Evolutionary conservation across 2,113 vertebrate genomes (phyloP), one percentile per base, ranked within the genome.

Genomic region (Oreochromis aureus): DNA sequence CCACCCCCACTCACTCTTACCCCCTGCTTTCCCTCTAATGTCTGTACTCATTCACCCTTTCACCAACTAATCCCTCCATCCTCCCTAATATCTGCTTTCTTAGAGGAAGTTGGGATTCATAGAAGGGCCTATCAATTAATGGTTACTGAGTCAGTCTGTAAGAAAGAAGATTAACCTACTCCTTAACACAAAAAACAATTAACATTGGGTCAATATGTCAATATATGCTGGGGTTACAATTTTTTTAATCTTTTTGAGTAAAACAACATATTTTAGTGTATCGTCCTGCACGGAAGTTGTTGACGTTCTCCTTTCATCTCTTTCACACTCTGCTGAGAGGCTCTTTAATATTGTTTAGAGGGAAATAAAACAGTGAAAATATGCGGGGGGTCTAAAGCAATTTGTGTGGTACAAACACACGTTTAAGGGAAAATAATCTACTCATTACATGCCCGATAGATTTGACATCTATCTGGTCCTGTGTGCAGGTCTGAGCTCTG

Each of bases 31-130:
- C 61, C 82, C 85, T 88, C 90, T 81, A 54, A 91, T 88, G 87
- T 91, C 79, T 93, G 90, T 69, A 93, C 89, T 91, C 84, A 66
- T 94, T 93, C 89, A 94, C 84, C 92, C 90, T 87, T 81, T 91
- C 87, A 54, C 86, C 83, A 89, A 56, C 83, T 92, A 93, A 92
- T 89, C 89, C 86, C 30, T 88, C 87, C 90, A 90, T 90, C 91
- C 92, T 93, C 83, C 85, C 83, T 81, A 56, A 86, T 89, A 88
- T 87, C 89, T 83, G 81, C 51, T 76, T 91, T 87, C 53, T 30
- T 13, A 36, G 85, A 84, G 71, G 88, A 87, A 82, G 85, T 86
- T 85, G 86, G 24, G 63, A 85, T 81, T 85, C 51, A 36, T 63
- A 59, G 46, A 87, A 69, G 44, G 69, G 79, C 85, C 56, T 54